Percentiles rank a stretch among this genome's conserved stretches.
Evolutionary conservation across 2,797 vertebrate species (phyloP).

Genomic region (Gila robusta): DNA sequence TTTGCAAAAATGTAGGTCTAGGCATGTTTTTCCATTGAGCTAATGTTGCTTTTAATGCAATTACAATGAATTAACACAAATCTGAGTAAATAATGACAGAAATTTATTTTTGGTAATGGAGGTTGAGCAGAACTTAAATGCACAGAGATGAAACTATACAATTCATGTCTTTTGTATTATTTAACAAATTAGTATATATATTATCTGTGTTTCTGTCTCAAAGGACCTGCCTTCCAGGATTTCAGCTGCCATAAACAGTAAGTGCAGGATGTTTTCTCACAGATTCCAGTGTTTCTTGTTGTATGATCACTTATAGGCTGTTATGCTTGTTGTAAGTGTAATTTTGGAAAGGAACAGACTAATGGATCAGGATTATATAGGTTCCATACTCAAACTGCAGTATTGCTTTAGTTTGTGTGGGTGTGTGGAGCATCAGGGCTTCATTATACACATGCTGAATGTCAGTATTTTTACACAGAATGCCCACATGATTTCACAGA

Average conservation of each 20-base stretch:
- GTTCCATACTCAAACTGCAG: constrained; percentile 61
- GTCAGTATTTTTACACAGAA: constrained; percentile 28
- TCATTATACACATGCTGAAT: constrained; percentile 23
- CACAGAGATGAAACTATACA: not conserved
- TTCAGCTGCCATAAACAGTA: not conserved
- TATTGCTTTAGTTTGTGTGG: not conserved
- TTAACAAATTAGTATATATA: not conserved
- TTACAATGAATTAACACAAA: not conserved
- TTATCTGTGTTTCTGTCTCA: not conserved
- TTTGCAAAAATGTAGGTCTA: not conserved
- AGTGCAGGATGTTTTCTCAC: not conserved
- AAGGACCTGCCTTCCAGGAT: not conserved
- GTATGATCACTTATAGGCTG: constrained; percentile 7
- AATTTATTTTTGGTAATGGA: not conserved
- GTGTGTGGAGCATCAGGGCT: constrained; percentile 44
- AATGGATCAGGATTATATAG: constrained; percentile 64
- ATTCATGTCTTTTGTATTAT: not conserved
- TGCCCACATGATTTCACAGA: constrained; percentile 44
- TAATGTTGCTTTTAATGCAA: not conserved
- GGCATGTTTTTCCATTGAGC: not conserved
- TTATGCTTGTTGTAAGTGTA: constrained; percentile 60
- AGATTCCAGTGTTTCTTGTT: constrained; percentile 5
- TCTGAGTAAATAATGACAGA: not conserved
- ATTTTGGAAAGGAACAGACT: constrained; percentile 65
- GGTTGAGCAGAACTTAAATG: not conserved